phyloP scores from a whole-genome alignment of 2,888 invertebrate genomes.

The Cremastinae sp. region DNA sequence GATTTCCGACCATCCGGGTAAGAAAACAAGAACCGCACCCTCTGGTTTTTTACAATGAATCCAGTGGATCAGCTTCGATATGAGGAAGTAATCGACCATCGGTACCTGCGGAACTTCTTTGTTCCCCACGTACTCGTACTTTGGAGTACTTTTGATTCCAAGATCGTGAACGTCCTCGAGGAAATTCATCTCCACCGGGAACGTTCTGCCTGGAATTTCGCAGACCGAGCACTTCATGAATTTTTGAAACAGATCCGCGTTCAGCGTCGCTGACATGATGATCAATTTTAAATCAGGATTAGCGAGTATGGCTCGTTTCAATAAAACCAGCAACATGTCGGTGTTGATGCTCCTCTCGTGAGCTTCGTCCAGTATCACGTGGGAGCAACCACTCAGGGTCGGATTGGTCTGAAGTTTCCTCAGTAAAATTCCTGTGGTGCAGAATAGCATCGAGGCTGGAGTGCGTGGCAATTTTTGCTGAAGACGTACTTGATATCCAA shows the following conservation, averaged over 20 bases:
- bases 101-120: conserved; percentile 70
- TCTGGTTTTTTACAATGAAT: conserved; percentile 83
- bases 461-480: conserved; percentile 81
- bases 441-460: conserved; percentile 84
- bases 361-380: conserved; percentile 88
- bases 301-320: conserved; percentile 82
- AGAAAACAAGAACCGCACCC: conserved; percentile 87
- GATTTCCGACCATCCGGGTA: conserved; percentile 90
- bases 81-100: conserved; percentile 81
- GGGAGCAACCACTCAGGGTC: conserved; percentile 82
- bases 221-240: conserved; percentile 82
- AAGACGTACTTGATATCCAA: conserved; percentile 84
- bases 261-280: conserved; percentile 88
- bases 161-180: conserved; percentile 81
- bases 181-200: conserved; percentile 83
- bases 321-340: conserved; percentile 84
- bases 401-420: conserved; percentile 80
- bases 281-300: conserved; percentile 84
- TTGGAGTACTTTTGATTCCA: conserved; percentile 40
- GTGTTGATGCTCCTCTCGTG: conserved; percentile 87
- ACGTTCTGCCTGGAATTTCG: conserved; percentile 83
- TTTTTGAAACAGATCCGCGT: conserved; percentile 83
- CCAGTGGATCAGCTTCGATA: conserved; percentile 81
- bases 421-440: conserved; percentile 85
- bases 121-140: conserved; percentile 57